A percentile compares a stretch with the other conserved stretches of the same genome.
Evolutionary conservation across 1,140 invertebrate genomes (phyloP).

Genomic region (Oedothorax gibbosus): DNA sequence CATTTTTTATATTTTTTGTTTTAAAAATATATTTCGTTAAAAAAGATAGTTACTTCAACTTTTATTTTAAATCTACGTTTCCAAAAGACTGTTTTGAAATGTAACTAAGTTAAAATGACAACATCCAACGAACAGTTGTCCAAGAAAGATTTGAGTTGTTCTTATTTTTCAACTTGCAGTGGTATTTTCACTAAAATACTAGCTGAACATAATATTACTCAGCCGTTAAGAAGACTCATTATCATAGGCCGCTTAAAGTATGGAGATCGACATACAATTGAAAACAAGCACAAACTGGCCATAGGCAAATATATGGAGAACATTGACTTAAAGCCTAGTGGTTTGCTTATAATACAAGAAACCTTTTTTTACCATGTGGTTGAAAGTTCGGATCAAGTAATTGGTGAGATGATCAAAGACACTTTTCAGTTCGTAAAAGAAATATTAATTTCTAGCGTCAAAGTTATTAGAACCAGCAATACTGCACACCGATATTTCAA

Average conservation of each 20-base stretch:
- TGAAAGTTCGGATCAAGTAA: slow-evolving; percentile 4
- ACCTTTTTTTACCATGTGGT: slow-evolving; percentile 28
- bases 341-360: slow-evolving; percentile 23
- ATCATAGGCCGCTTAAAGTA: slow-evolving; percentile 9
- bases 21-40: no score
- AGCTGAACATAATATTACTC: neutral
- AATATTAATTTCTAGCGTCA: neutral
- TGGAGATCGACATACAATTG: neutral
- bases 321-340: neutral
- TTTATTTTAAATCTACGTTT: no score
- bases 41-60: no score
- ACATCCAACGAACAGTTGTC: neutral
- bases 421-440: neutral
- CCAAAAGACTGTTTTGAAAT: no score
- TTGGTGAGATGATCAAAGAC: neutral
- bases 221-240: slow-evolving; percentile 28
- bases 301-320: slow-evolving; percentile 1
- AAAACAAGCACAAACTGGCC: neutral
- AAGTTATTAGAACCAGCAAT: slow-evolving; percentile 7
- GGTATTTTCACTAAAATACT: slow-evolving; percentile 9
- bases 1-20: no score
- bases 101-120: neutral
- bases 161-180: slow-evolving; percentile 26
- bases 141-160: neutral
- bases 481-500: neutral